Evolutionary conservation across 2,797 vertebrate species (phyloP), one percentile per base, ranked within the genome.

Genomic region (Peromyscus melanophrys): DNA sequence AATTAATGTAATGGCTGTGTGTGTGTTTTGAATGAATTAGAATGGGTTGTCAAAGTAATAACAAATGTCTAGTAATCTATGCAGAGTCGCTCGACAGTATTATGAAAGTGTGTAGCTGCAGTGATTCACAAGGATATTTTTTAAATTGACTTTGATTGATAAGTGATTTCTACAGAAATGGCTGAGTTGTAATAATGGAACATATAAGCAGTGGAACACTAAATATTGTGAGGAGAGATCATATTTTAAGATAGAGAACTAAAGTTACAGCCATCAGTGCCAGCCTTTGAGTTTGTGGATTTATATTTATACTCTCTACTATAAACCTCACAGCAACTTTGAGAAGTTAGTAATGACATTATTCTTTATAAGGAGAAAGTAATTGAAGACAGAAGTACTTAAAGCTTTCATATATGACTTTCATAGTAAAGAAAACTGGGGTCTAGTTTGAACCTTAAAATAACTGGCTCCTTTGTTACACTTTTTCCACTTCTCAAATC

Each of bases 111-210:
- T 81, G 1, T 71, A 94, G 34, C 13, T 77, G 43, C 14, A 14
- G 31, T 76, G 61, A 86, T 90, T 89, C 75, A 86, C 19, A 87
- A 77, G 49, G 46, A 43, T 75, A 61, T 85, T 82, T 90, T 90
- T 90, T 76, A 71, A 65, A 49, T 63, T 93, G 75, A 76, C 49
- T 61, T n/a, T 90, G 92, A 96, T 69, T 76, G 75, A 82, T 63
- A 92, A 90, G 57, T 52, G 46, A 78, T 92, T 88, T 73, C 87
- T 85, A 82, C 40, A 77, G 40, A 96, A 94, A 94, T 52, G 49
- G 37, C 55, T 92, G n/a, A 90, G 23, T 90, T 85, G 17, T 92
- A 92, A 86, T 63, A 90, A 83, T 90, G 40, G 37, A 25, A 75
- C 82, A 85, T 96, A 73, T 69, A 81, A 91, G 55, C 57, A 94